phyloP scores from a whole-genome alignment of 2,797 vertebrate species.

The Chanos chanos region DNA sequence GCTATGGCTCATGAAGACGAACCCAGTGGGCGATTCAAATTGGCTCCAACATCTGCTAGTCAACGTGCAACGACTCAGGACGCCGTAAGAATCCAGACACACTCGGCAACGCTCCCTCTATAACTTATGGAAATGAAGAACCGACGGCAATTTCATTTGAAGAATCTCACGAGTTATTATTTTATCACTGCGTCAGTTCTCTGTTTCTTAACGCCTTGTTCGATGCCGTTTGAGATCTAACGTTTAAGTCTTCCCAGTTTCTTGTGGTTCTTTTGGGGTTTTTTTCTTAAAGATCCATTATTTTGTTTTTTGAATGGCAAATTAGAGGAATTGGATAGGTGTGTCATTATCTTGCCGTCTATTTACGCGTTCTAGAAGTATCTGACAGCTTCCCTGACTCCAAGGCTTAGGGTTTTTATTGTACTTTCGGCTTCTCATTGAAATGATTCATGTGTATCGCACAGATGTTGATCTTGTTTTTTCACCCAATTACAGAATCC shows the following conservation, averaged over 20 bases:
- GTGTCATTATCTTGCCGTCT: slow-evolving; percentile 61
- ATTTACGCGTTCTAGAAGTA: slow-evolving; percentile 51
- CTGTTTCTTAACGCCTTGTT: no score
- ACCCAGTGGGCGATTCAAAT: slow-evolving; percentile 87
- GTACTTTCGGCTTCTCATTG: slow-evolving; percentile 71
- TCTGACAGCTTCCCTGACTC: slow-evolving; percentile 69
- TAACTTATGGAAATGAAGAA: no score
- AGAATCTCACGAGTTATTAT: no score
- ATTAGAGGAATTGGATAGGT: slow-evolving; percentile 58
- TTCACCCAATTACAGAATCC: slow-evolving; percentile 79
- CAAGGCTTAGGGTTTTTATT: slow-evolving; percentile 69
- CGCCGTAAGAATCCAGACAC: no score
- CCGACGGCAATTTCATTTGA: no score
- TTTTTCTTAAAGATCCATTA: slow-evolving; percentile 13
- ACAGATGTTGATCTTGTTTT: slow-evolving; percentile 81
- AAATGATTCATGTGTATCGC: slow-evolving; percentile 77
- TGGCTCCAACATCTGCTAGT: slow-evolving; percentile 87
- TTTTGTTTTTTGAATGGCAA: slow-evolving; percentile 51
- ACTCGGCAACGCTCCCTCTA: no score
- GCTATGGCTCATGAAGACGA: slow-evolving; percentile 56
- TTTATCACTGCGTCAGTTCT: no score
- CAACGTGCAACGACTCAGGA: slow-evolving; percentile 52
- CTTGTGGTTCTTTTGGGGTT: not conserved
- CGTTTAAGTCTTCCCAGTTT: not conserved
- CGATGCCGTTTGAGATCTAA: no score